Evolutionary conservation across 2,113 vertebrate genomes (phyloP).

Genomic region (Syrmaticus mikado): DNA sequence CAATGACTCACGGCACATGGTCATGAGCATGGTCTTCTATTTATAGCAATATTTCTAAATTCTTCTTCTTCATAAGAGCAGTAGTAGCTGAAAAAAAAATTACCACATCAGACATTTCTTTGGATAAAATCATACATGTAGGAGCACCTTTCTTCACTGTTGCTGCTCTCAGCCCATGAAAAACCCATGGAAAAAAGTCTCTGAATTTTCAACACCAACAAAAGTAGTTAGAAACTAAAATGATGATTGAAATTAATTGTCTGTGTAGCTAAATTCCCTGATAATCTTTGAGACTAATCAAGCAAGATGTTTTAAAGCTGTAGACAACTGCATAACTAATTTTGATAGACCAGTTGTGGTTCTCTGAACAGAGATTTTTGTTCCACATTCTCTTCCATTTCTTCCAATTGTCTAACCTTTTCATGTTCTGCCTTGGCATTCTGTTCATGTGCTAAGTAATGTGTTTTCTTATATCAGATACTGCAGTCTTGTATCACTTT

Average conservation of each 20-base stretch:
- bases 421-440: background rate
- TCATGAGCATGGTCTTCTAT: conserved; percentile 37
- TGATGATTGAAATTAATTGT: conserved; percentile 19
- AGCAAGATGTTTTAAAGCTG: background rate
- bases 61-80: conserved; percentile 6
- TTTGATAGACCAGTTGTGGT: background rate
- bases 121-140: background rate
- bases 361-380: background rate
- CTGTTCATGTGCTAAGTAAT: conserved; percentile 32
- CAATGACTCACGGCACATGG: conserved; percentile 43
- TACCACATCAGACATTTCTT: background rate
- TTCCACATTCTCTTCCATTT: background rate
- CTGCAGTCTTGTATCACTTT: conserved; percentile 44
- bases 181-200: background rate
- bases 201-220: background rate
- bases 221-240: background rate
- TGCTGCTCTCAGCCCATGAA: background rate
- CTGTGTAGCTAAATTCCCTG: conserved; percentile 3
- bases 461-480: conserved; percentile 54
- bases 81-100: background rate
- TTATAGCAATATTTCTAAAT: conserved; percentile 55
- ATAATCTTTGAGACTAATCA: conserved; percentile 3
- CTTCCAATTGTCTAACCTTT: conserved; percentile 18
- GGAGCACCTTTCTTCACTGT: background rate
- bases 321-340: background rate